A percentile compares a stretch with the other conserved stretches of the same genome.
Conservation (phyloP, 2,888 invertebrate species). For the Scaptomyza reducta region DNA sequence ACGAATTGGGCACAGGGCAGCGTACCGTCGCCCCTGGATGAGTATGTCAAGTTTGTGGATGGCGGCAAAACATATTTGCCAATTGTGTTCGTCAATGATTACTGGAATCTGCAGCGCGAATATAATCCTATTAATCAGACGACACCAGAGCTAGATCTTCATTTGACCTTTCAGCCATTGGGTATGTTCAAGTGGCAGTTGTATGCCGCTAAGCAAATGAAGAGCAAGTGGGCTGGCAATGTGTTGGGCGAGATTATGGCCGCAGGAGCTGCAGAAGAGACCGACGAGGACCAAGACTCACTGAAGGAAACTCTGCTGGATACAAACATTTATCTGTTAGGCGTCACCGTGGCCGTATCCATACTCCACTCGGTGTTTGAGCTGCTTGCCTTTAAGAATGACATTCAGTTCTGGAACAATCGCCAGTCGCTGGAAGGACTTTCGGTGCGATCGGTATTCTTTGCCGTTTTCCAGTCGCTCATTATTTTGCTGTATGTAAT, state of each 20-base stretch:
- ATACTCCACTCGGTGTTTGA: slow-evolving; percentile 99
- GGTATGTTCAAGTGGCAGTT: slow-evolving; percentile 99
- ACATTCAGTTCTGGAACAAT: slow-evolving; percentile 99
- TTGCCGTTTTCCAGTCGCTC: slow-evolving; percentile 98
- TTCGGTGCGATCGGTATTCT: slow-evolving; percentile 98
- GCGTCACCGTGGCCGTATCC: slow-evolving; percentile 95
- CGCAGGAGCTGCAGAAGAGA: slow-evolving; percentile 85
- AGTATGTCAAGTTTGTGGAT: slow-evolving; percentile 95
- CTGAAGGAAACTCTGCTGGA: slow-evolving; percentile 97
- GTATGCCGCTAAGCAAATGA: slow-evolving; percentile 97
- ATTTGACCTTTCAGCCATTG: slow-evolving; percentile 93
- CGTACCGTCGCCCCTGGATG: slow-evolving; percentile 96
- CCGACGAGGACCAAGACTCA: slow-evolving; percentile 93
- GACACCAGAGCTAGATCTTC: slow-evolving; percentile 88
- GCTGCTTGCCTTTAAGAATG: slow-evolving; percentile 99
- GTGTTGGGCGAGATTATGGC: slow-evolving; percentile 88
- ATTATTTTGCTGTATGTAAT: slow-evolving; percentile 98
- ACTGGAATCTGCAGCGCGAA: slow-evolving; percentile 99
- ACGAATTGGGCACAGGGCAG: slow-evolving; percentile 96
- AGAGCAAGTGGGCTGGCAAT: slow-evolving; percentile 90
- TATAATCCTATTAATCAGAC: slow-evolving; percentile 96
- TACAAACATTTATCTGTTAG: slow-evolving; percentile 97
- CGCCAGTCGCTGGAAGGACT: slow-evolving; percentile 98
- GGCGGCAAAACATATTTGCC: slow-evolving; percentile 95
- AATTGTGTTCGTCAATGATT: slow-evolving; percentile 97